phyloP scores from a whole-genome alignment of 2,113 vertebrate genomes.

The Junco hyemalis region DNA sequence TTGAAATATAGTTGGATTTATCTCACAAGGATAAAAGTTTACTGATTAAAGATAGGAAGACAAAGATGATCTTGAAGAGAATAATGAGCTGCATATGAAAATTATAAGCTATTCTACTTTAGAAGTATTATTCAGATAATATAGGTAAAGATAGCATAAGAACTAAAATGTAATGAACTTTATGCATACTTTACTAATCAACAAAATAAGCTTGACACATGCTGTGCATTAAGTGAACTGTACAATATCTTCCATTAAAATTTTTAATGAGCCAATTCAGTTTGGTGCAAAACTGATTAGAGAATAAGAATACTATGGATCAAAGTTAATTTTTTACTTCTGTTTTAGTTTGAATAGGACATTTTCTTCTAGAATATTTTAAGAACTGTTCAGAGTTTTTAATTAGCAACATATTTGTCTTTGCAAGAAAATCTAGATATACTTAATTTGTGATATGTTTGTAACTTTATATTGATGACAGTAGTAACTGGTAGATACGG shows the following conservation, averaged over 20 bases:
- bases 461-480: not conserved
- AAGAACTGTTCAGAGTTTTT: not conserved
- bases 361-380: not conserved
- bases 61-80: not conserved
- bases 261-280: not conserved
- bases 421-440: not conserved
- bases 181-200: not conserved
- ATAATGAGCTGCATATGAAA: not conserved
- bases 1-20: not conserved
- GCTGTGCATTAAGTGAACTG: not conserved
- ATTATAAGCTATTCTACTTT: not conserved
- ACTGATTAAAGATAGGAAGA: not conserved
- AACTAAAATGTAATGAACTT: not conserved
- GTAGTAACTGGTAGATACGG: not conserved
- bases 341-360: not conserved
- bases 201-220: not conserved
- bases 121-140: not conserved
- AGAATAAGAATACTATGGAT: not conserved
- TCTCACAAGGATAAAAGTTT: constrained; percentile 5
- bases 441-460: not conserved
- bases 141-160: not conserved
- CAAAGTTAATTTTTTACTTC: not conserved
- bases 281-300: not conserved
- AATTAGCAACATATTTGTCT: not conserved
- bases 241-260: not conserved